Base-by-base conservation (phyloP, 2,888 invertebrate species). In the Aethes cnicana region DNA sequence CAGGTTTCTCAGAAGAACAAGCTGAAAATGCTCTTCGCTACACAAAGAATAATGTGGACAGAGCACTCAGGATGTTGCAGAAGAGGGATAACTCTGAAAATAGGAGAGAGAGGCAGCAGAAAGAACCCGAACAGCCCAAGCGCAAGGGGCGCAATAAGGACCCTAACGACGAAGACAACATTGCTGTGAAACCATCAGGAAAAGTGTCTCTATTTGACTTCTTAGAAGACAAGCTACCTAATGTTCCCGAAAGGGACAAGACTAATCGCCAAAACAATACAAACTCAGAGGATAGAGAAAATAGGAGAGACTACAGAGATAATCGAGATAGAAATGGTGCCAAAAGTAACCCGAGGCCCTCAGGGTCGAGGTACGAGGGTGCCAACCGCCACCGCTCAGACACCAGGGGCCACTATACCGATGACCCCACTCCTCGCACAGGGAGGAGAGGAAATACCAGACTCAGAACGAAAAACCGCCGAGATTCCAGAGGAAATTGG, bases 191-290 rank as follows among this genome's bases (percentile, higher is more conserved):
- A 76, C 96, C 96, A 1, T 93, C 95, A 7, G 94, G 94, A 32
- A 94, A 94, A 81, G 93, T 96, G 1, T 95, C 95, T 0, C 81
- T 96, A 2, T 96, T 96, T 77, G 95, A 95, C 75, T 96, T 95
- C 72, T 90, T 96, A 5, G 95, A 96, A 72, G 93, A 95, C 66
- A 96, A 96, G 82, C 81, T 96, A 35, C 94, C 94, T 32, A 83
- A 85, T 59, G 91, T 92, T 53, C 78, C 86, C 28, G 91, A 91
- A 46, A 84, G 77, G 47, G 88, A 81, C 47, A 84, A 72, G 56
- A 82, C 68, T 54, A 81, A 60, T 58, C 72, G 81, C 6, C 78
- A 77, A 30, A 68, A 77, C 53, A 75, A 72, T 47, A 66, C 73
- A 33, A 66, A 70, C 43, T 66, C 54, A 35, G 84, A 85, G 14